Evolutionary conservation across 2,113 vertebrate genomes (phyloP), one percentile per base, ranked within the genome.

Genomic region (Ploceus nigricollis): DNA sequence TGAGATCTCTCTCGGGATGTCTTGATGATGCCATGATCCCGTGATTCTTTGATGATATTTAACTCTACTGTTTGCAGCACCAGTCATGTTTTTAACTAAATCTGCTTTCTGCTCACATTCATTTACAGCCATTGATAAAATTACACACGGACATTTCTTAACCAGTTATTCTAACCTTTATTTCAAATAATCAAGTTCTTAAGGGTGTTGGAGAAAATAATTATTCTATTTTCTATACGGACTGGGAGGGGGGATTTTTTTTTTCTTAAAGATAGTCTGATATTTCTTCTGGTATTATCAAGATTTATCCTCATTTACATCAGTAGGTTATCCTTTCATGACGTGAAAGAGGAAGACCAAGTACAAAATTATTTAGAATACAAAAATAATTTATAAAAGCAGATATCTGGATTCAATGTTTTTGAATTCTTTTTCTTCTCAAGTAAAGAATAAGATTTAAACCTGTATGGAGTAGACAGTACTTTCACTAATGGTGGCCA

Each of bases 101-200:
- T 12, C 37, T 58, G 13, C 27, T 87, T 84, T 63, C 47, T 91
- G n/a, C 82, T 95, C 57, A 64, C 27, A 21, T 76, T 40, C 6
- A 73, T 69, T 96, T 96, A 85, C 64, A 93, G 83, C 6, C 92
- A 93, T 47, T 63, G n/a, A 71, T 78, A 47, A 60, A 88, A 77
- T 53, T 69, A 33, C 44, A n/a, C 5, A 15, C 7, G 9, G 19
- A 15, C 2, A 37, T 66, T 85, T 27, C 7, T 87, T n/a, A 57
- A 80, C 33, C 28, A 76, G 7, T 19, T 51, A 68, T 79, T 93
- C 19, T 37, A 77, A 72, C 3, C 5, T 65, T 33, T 39, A 60
- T 81, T 87, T 71, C 7, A 80, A 65, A 82, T 83, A 60, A 66
- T 66, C 37, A 78, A 30, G 8, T 20, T 53, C 35, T 82, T 82